Evolutionary conservation across 2,113 vertebrate species (phyloP), one percentile per base, ranked within the genome.

Genomic region (Pao palembangensis): DNA sequence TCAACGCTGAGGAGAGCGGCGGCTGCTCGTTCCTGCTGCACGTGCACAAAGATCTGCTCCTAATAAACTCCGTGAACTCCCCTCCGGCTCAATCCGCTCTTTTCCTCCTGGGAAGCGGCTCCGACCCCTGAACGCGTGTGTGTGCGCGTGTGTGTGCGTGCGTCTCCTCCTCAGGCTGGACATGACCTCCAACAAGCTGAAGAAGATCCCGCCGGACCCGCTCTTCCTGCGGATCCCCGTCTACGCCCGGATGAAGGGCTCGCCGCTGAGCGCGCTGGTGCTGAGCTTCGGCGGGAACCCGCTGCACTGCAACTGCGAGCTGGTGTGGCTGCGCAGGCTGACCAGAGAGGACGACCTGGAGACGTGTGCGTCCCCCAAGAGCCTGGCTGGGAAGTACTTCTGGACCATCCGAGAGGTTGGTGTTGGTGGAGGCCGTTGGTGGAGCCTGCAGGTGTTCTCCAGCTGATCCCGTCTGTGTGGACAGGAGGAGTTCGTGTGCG

Each of bases 171-270:
- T 34, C 75, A 89, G 92, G 28, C 76, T 93, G 72, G 92, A 93
- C 81, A 93, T 93, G 91, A 93, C 92, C 0, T 93, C 92, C 62
- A 93, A 93, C 83, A 93, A 93, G 82, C 87, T 93, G 59, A 93
- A 93, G 85, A 92, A 92, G 78, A 92, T 93, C 31, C 92, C 92
- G 0, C 92, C 92, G 0, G 92, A 93, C 82, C 92, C 92, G 1
- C 44, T 92, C 50, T 93, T 93, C 77, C 82, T 92, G 48, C 76
- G 92, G 10, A 93, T 92, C 67, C 91, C 91, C 0, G 91, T 93
- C 5, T 93, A 92, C 12, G 90, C 92, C 0, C 92, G 91, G 75
- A 84, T 89, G 76, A 93, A 93, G 67, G 92, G 92, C 4, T 92
- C 92, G 0, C 92, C 91, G 0, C 84, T 92, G 2, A 91, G 85